Conservation (phyloP, 1,140 invertebrate genomes). For the Hypsibius dujardini region DNA sequence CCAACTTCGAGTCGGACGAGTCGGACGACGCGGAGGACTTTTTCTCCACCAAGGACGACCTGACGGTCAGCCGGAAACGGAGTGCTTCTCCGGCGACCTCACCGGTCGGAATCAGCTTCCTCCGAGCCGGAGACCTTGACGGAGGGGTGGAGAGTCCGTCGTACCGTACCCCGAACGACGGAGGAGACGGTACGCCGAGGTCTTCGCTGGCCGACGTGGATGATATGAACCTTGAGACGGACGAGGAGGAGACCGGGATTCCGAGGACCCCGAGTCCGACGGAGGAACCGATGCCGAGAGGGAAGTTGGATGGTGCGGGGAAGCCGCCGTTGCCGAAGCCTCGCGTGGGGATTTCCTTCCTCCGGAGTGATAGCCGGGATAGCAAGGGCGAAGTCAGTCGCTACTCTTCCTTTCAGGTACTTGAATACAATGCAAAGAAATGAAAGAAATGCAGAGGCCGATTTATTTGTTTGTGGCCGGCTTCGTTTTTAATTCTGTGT, state of each 20-base stretch:
- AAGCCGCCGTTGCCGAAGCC: not conserved
- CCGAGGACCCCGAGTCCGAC: not conserved
- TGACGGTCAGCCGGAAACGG: too few species aligned
- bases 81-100: not conserved
- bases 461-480: too few species aligned
- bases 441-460: too few species aligned
- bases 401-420: not conserved
- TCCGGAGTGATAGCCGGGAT: constrained; percentile 9
- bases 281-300: not conserved
- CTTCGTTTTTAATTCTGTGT: too few species aligned
- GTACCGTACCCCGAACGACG: not conserved
- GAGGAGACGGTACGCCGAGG: not conserved
- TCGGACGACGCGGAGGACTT: constrained; percentile 10
- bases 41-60: constrained; percentile 7
- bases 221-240: constrained; percentile 8
- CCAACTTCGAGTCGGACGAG: not conserved
- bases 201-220: constrained; percentile 10
- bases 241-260: not conserved
- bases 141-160: not conserved
- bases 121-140: not conserved
- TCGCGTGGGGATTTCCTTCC: not conserved
- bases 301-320: not conserved
- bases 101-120: not conserved
- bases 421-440: too few species aligned
- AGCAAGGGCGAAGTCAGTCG: not conserved